Evolutionary conservation across 2,113 vertebrate species (phyloP), one percentile per base, ranked within the genome.

Genomic region (Cavia aperea): DNA sequence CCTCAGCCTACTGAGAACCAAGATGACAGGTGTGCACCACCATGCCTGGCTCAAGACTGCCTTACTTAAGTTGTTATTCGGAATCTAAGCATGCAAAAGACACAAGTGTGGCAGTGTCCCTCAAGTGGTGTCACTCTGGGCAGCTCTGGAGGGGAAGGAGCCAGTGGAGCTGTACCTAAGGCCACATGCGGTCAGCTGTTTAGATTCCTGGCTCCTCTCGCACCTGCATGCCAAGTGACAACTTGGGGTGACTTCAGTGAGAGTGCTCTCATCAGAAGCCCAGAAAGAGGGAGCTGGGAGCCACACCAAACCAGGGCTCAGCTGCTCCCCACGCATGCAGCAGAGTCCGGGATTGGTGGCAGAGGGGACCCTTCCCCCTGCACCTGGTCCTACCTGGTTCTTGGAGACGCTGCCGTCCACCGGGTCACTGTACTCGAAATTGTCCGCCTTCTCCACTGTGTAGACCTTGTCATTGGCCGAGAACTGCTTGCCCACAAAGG

Each of bases 351-450:
- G 5, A 12, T 39, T 39, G 23, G 43, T 21, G 1, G 39, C 23
- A 31, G 73, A 7, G 39, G 24, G 43, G 12, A 14, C 23, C 3
- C 68, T 39, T 49, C 88, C 75, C 39, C 82, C 63, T 70, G 31
- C 9, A 29, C 12, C 83, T 26, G 8, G 75, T 95, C 97, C 96
- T 94, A 99, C 99, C 99, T 99, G 99, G 97, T 99, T 99, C 97
- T 97, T 99, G 79, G 99, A 99, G 93, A 99, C 94, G 0, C 99
- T 99, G 91, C 98, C 98, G 58, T 99, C 99, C 89, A 99, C 99
- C 0, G 99, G 99, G 91, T 99, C 99, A 0, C 93, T 99, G 97
- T 99, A 99, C 88, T 99, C 98, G 78, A 99, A 99, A 95, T 99
- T 99, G 96, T 99, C 99, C 0, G 99, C 97, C 70, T 99, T 98